Evolutionary conservation across 2,113 vertebrate species (phyloP), one percentile per base, ranked within the genome.

Genomic region (Epinephelus moara): DNA sequence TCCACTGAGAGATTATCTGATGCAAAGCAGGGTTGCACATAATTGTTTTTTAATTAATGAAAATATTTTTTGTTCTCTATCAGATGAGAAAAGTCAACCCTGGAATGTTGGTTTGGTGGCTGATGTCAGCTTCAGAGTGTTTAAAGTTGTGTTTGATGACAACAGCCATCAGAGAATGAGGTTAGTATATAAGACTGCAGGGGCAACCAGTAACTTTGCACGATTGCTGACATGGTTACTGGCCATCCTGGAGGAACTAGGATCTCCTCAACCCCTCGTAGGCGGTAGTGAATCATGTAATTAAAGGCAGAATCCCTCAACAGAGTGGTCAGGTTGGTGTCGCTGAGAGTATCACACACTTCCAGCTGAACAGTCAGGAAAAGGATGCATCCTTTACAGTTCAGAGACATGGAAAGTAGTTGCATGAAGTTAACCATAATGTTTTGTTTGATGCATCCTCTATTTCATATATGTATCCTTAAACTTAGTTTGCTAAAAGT

Each of bases 261-360:
- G 64, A 67, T 73, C 78, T 79, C 82, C 81, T 85, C 85, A 71
- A 75, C 88, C 63, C 69, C 50, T 79, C 13, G 66, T 69, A 79
- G 79, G 79, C 3, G 68, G 56, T 61, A 82, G 25, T 68, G 81
- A 82, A 60, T 87, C 85, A 75, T 86, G 92, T 95, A 92, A 93
- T 92, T 94, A 94, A 92, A 63, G 45, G 25, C 67, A 75, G 82
- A 84, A 66, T 92, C 90, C 83, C 60, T 94, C 93, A 89, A 45
- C 90, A 69, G 70, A 9, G 47, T 25, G 61, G 59, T 70, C 49
- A 47, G 40, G 61, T 62, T 27, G 71, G 63, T 82, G 82, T 88
- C 80, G 88, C 55, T 27, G 59, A 47, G 56, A 66, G 79, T 9
- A 68, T 85, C 74, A 27, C 53, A 70, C 62, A 69, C 74, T 47